A percentile compares a stretch with the other conserved stretches of the same genome.
Conservation (phyloP, 2,113 vertebrate species). For the Calyptommatus sinebrachiatus region DNA sequence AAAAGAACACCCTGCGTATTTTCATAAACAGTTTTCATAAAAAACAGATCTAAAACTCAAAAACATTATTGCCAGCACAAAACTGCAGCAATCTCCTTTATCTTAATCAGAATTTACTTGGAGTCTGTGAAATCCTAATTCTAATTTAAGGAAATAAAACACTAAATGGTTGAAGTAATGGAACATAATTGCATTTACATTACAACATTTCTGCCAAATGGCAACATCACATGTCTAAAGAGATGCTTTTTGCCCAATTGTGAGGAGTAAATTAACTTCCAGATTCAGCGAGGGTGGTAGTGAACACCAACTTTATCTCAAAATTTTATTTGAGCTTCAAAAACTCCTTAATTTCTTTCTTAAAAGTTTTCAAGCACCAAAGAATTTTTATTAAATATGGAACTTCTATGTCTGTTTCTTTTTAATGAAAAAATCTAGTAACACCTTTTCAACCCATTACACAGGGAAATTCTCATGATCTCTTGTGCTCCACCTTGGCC, state of each 20-base stretch:
- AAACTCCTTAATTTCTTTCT: background rate
- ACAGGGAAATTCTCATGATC: no score
- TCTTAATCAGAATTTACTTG: background rate
- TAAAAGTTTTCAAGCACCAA: no score
- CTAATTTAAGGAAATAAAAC: background rate
- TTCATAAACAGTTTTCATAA: background rate
- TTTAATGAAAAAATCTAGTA: no score
- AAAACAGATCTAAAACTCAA: background rate
- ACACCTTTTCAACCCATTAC: no score
- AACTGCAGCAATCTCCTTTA: background rate
- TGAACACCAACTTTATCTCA: background rate
- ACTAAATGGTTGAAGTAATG: constrained; percentile 4
- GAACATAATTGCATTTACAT: constrained; percentile 1
- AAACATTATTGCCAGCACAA: background rate
- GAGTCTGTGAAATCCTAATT: background rate
- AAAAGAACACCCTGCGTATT: background rate
- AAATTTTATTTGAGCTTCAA: background rate
- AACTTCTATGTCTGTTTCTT: no score
- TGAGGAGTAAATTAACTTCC: background rate
- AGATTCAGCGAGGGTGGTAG: background rate
- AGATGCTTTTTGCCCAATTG: background rate
- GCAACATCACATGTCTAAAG: background rate
- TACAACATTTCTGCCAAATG: background rate
- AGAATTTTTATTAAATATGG: no score
- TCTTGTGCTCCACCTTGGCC: no score